Evolutionary conservation across 2,888 invertebrate genomes (phyloP).

Genomic region (Neelides folsomi): DNA sequence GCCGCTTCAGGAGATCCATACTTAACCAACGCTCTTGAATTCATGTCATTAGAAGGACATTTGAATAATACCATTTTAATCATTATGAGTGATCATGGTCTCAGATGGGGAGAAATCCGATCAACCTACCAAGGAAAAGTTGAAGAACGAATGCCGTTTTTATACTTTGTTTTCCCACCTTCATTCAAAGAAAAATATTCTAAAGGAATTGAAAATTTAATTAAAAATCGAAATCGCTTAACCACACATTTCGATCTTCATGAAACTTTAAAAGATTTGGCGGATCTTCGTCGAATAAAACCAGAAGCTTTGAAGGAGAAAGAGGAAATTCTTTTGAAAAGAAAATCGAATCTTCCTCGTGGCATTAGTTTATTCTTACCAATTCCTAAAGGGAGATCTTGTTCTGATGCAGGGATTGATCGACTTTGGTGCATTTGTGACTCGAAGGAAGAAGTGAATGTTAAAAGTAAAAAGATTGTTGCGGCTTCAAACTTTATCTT

Average conservation of each 20-base stretch:
- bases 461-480: constrained; percentile 44
- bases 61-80: constrained; percentile 56
- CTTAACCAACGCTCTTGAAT: constrained; percentile 47
- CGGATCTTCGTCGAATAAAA: constrained; percentile 31
- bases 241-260: constrained; percentile 74
- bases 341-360: constrained; percentile 35
- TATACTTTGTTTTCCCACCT: constrained; percentile 57
- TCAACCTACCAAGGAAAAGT: constrained; percentile 61
- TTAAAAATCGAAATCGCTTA: constrained; percentile 38
- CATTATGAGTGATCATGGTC: constrained; percentile 74
- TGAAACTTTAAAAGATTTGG: constrained; percentile 59
- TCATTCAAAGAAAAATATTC: constrained; percentile 54
- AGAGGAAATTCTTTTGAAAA: background rate
- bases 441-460: constrained; percentile 46
- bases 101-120: constrained; percentile 70
- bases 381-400: constrained; percentile 57
- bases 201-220: constrained; percentile 50
- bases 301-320: no score
- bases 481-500: constrained; percentile 51
- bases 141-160: constrained; percentile 74
- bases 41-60: constrained; percentile 42
- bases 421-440: constrained; percentile 83
- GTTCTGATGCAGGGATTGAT: constrained; percentile 59
- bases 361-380: constrained; percentile 64
- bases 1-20: constrained; percentile 58